Conservation (phyloP, 2,888 invertebrate species). For the Microplitis deprimator region DNA sequence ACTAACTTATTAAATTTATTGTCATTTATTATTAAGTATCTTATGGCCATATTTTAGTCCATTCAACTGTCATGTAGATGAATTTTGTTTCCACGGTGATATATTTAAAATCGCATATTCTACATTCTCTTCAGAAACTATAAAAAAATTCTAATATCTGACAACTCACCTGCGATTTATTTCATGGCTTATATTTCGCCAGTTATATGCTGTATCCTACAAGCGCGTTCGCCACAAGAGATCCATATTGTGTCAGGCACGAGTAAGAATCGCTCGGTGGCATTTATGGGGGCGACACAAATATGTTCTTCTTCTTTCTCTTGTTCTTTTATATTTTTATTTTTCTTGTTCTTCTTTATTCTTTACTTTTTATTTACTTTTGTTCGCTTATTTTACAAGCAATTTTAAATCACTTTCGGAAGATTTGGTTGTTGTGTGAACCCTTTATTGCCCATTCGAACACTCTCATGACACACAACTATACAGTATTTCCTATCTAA, state of each 20-base stretch:
- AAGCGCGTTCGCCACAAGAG: constrained; percentile 32
- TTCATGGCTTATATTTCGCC: constrained; percentile 34
- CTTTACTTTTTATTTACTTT: not conserved
- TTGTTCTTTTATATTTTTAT: constrained; percentile 24
- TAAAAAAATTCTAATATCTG: constrained; percentile 48
- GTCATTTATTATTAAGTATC: not conserved
- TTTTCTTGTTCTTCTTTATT: constrained; percentile 10
- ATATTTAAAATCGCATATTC: not conserved
- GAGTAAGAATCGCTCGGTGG: constrained; percentile 20
- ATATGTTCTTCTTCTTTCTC: constrained; percentile 5
- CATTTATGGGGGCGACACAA: constrained; percentile 37
- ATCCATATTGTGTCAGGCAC: constrained; percentile 48
- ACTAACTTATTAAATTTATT: not conserved
- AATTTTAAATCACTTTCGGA: constrained; percentile 59
- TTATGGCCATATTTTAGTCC: not conserved
- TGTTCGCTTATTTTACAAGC: constrained; percentile 42
- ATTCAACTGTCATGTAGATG: not conserved
- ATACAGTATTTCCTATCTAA: not conserved
- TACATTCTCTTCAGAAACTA: constrained; percentile 35
- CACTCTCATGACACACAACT: not conserved
- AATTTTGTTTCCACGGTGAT: not conserved
- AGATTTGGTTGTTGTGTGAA: constrained; percentile 39
- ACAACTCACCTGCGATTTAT: constrained; percentile 59
- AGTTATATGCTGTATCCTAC: constrained; percentile 14
- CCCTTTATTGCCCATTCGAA: constrained; percentile 56